Percentiles rank a stretch among this genome's conserved stretches.
These are phyloP conservation scores for Watsonalla binaria DNA, from an alignment of 2,888 invertebrate genomes.

Conservation along the genomic window DNA sequence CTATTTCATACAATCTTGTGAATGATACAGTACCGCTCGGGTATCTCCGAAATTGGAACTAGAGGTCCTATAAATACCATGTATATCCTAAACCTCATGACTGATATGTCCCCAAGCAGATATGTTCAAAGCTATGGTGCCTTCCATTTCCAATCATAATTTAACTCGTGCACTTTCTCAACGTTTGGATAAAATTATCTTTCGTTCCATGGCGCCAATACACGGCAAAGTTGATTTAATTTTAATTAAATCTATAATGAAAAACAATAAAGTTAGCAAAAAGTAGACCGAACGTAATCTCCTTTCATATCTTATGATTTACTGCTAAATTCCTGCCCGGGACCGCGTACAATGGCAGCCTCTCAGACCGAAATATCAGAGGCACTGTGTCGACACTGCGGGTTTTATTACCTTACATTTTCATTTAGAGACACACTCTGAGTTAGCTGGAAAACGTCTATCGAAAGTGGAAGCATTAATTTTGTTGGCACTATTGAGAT, in stretches of 20 bases:
- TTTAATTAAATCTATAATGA: conserved; percentile 45
- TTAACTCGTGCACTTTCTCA: not conserved
- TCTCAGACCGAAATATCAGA: conserved; percentile 11
- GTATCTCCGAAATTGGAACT: too few species aligned
- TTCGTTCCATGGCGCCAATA: not conserved
- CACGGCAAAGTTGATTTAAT: conserved; percentile 25
- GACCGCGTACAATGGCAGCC: conserved; percentile 17
- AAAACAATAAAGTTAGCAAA: conserved; percentile 50
- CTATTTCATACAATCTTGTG: too few species aligned
- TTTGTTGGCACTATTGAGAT: conserved; percentile 50
- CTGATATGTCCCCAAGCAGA: too few species aligned
- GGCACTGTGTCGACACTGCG: conserved; percentile 9
- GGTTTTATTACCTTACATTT: not conserved
- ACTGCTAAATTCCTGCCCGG: conserved; percentile 33
- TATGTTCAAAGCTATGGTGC: too few species aligned
- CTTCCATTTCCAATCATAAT: not conserved
- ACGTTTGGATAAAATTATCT: not conserved
- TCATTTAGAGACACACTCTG: not conserved
- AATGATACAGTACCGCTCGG: too few species aligned
- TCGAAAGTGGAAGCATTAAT: conserved; percentile 50
- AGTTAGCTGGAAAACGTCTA: conserved; percentile 19
- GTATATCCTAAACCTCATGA: too few species aligned
- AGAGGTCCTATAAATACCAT: too few species aligned
- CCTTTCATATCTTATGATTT: conserved; percentile 54
- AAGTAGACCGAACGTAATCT: conserved; percentile 40